These are phyloP conservation scores for Drosophila bocki DNA, from an alignment of 1,140 invertebrate species.

Conservation along the genomic window DNA sequence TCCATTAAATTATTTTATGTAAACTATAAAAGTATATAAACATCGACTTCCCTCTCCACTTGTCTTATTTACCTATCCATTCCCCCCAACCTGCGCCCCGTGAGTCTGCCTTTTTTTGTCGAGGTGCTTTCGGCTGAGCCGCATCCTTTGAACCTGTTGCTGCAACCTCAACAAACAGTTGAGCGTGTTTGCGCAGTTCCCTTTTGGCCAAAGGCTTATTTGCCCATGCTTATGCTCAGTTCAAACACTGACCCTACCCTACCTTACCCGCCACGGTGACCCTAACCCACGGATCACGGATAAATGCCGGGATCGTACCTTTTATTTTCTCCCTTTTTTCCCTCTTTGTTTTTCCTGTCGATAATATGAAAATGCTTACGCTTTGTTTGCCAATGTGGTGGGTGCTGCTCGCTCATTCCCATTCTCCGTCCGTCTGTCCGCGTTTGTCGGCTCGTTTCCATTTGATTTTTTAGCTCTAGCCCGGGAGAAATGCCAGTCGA, in stretches of 20 bases:
- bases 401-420: constrained; percentile 36
- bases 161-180: constrained; percentile 76
- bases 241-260: constrained; percentile 74
- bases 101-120: constrained; percentile 40
- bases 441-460: constrained; percentile 58
- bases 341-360: constrained; percentile 54
- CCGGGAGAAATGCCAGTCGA: constrained; percentile 45
- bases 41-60: not conserved
- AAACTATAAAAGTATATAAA: not conserved
- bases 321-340: constrained; percentile 45
- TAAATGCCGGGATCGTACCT: constrained; percentile 69
- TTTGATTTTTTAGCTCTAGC: constrained; percentile 54
- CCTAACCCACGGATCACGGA: constrained; percentile 58
- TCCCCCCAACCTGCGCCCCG: not conserved
- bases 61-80: constrained; percentile 7
- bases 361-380: constrained; percentile 63
- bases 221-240: constrained; percentile 61
- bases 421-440: not conserved
- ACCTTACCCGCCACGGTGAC: constrained; percentile 22
- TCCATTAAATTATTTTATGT: not conserved
- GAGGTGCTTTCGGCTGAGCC: constrained; percentile 23
- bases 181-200: constrained; percentile 64
- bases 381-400: constrained; percentile 77
- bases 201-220: constrained; percentile 77
- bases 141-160: constrained; percentile 81